phyloP scores from a whole-genome alignment of 2,797 vertebrate species.

The Tangara arthus region DNA sequence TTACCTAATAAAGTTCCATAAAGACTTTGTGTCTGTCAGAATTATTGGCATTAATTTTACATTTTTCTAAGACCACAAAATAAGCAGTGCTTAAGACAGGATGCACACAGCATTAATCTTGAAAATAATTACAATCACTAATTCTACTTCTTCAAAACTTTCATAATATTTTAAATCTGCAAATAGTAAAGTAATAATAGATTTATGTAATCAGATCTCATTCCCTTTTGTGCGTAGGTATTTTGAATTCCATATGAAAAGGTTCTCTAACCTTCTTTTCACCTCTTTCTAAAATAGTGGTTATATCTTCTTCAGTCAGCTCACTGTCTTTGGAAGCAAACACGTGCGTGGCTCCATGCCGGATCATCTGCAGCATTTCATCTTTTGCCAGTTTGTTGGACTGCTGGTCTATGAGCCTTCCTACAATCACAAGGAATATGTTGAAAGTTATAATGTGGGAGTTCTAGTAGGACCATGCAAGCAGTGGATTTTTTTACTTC shows the following conservation, averaged over 20 bases:
- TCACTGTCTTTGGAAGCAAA: conserved; percentile 89
- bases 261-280: conserved; percentile 83
- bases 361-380: conserved; percentile 90
- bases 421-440: conserved; percentile 62
- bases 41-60: neutral
- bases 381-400: conserved; percentile 87
- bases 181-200: neutral
- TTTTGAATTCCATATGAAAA: neutral
- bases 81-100: neutral
- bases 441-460: neutral
- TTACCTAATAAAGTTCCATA: neutral
- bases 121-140: neutral
- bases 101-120: neutral
- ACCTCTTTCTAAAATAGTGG: conserved; percentile 84
- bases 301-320: conserved; percentile 86
- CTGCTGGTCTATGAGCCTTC: conserved; percentile 86
- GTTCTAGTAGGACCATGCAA: neutral
- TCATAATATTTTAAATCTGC: neutral
- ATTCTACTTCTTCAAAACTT: neutral
- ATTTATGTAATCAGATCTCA: neutral
- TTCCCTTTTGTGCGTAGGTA: neutral
- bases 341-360: conserved; percentile 86
- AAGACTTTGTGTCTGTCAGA: neutral
- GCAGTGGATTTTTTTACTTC: neutral
- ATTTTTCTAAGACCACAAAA: neutral